A percentile compares a stretch with the other conserved stretches of the same genome.
phyloP scores from a whole-genome alignment of 1,140 invertebrate species.

The Megalopta genalis region DNA sequence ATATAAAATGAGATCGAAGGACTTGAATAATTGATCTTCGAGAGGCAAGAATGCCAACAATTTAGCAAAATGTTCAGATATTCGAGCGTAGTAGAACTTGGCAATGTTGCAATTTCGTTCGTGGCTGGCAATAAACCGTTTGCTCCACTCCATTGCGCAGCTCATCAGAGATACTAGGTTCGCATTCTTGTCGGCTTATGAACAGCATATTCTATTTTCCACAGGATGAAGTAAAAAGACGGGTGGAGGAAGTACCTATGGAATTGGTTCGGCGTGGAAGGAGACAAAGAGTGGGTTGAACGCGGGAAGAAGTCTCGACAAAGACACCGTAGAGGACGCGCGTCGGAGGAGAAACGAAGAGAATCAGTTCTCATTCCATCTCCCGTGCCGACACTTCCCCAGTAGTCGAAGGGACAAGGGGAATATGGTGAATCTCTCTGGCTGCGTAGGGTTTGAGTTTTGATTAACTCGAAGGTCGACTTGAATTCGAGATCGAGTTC shows the following conservation, averaged over 20 bases:
- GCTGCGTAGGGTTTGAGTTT: conserved; percentile 65
- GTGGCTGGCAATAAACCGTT: too few relatives aligned
- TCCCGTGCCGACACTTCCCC: neutral
- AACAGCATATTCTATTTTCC: neutral
- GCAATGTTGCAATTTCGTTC: too few relatives aligned
- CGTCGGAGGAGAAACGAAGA: neutral
- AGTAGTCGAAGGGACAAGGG: conserved; percentile 37
- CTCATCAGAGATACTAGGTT: too few relatives aligned
- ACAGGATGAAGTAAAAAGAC: neutral
- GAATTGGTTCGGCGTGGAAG: conserved; percentile 4
- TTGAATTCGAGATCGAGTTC: conserved; percentile 63
- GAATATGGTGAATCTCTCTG: conserved; percentile 57
- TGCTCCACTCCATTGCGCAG: too few relatives aligned
- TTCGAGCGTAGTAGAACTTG: too few relatives aligned
- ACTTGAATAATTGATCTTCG: too few relatives aligned
- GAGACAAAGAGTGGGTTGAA: neutral
- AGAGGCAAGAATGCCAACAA: too few relatives aligned
- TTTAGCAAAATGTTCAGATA: too few relatives aligned
- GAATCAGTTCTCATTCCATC: conserved; percentile 12
- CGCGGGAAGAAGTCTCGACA: neutral
- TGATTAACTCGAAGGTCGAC: conserved; percentile 74
- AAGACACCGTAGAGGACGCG: neutral
- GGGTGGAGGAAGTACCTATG: neutral
- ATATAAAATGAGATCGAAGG: too few relatives aligned
- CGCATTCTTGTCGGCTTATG: too few relatives aligned